Percentiles rank a stretch among this genome's conserved stretches.
Evolutionary conservation across 1,140 invertebrate genomes (phyloP).

Genomic region (Brachionus rubens): DNA sequence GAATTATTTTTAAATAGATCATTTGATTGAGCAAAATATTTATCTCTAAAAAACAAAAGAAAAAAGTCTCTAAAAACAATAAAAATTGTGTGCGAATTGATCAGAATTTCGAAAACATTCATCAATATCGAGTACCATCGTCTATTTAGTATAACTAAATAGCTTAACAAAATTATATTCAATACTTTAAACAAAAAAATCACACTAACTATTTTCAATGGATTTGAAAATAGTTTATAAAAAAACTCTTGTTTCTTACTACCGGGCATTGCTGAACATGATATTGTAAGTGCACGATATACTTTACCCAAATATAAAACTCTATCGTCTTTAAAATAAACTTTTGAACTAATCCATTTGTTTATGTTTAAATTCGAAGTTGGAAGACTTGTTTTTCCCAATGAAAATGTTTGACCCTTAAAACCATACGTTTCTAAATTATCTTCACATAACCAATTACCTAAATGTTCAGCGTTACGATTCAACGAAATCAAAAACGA

Average conservation of each 20-base stretch:
- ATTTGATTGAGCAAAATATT: neutral
- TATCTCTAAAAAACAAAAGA: conserved; percentile 1
- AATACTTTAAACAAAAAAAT: neutral
- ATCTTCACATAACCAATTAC: neutral
- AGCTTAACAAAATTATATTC: neutral
- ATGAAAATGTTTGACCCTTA: neutral
- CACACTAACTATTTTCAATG: neutral
- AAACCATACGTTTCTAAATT: neutral
- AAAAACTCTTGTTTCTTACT: neutral
- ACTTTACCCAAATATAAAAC: neutral
- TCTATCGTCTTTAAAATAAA: conserved; percentile 12
- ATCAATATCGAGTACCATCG: conserved; percentile 7
- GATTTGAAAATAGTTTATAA: neutral
- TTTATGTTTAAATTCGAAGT: no score
- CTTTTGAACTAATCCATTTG: conserved; percentile 2
- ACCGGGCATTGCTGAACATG: neutral
- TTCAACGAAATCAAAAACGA: conserved; percentile 15
- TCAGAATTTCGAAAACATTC: conserved; percentile 7
- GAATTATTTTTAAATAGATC: neutral
- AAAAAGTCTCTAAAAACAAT: conserved; percentile 39
- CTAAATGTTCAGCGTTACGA: conserved; percentile 17
- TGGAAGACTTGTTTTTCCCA: neutral
- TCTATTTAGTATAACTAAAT: conserved; percentile 7
- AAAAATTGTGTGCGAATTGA: conserved; percentile 34
- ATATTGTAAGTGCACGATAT: neutral